A percentile compares a stretch with the other conserved stretches of the same genome.
phyloP scores from a whole-genome alignment of 2,888 invertebrate species.

The Thysanoteuthis rhombus region DNA sequence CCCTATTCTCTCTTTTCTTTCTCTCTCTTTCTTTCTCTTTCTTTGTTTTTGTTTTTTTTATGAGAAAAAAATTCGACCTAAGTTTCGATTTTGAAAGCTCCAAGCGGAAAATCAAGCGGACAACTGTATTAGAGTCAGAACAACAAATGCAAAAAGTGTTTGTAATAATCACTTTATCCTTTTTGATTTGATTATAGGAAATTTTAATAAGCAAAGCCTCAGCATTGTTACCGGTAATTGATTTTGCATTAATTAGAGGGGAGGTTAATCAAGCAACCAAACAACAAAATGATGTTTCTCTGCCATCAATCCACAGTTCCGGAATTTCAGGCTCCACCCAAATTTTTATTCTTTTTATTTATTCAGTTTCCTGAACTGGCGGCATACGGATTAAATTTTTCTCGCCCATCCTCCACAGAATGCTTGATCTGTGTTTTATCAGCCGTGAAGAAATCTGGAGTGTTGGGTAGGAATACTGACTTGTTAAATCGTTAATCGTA shows the following conservation, averaged over 20 bases:
- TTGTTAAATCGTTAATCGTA: neutral
- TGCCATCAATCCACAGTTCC: neutral
- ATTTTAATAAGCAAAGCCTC: too few species aligned
- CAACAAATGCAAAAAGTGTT: neutral
- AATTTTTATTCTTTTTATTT: neutral
- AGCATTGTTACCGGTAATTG: neutral
- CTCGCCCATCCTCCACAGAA: too few species aligned
- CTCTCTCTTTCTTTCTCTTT: neutral
- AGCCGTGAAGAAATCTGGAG: neutral
- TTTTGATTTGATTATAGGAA: neutral
- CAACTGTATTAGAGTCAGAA: neutral
- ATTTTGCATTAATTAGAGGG: neutral
- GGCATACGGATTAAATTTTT: neutral
- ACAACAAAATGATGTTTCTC: neutral
- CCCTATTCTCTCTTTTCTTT: neutral
- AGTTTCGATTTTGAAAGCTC: neutral
- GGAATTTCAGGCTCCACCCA: neutral
- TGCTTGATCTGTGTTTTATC: neutral
- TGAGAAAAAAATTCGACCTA: neutral
- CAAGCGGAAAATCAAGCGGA: neutral
- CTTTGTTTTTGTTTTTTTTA: neutral
- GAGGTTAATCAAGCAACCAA: neutral
- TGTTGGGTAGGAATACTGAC: neutral
- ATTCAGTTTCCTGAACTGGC: neutral
- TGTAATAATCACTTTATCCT: neutral